Evolutionary conservation across 2,888 invertebrate genomes (phyloP).

Genomic region (Chironomus tentans): DNA sequence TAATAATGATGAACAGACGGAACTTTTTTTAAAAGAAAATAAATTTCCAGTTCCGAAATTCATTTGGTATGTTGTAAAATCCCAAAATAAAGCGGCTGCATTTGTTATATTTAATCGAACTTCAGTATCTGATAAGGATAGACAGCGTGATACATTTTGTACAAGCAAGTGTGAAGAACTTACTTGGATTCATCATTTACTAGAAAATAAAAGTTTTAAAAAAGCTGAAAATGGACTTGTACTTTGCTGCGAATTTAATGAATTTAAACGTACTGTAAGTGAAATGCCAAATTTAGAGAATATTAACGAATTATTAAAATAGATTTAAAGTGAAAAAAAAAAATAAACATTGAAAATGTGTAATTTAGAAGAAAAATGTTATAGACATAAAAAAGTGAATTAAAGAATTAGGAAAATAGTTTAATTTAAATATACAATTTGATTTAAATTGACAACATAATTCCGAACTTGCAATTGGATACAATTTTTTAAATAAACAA

Average conservation of each 20-base stretch:
- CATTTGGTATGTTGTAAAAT: conserved; percentile 33
- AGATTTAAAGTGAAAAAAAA: not conserved
- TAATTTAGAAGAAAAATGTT: no score
- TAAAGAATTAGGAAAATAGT: no score
- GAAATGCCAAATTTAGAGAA: conserved; percentile 22
- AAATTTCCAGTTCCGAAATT: conserved; percentile 34
- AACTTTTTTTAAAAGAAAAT: conserved; percentile 32
- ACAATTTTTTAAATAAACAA: no score
- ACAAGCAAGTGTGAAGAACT: conserved; percentile 32
- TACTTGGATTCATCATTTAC: conserved; percentile 31
- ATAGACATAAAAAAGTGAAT: not conserved
- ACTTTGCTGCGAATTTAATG: conserved; percentile 26
- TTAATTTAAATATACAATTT: no score
- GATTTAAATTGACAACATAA: no score
- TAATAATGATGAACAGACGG: conserved; percentile 29
- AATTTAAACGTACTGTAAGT: conserved; percentile 22
- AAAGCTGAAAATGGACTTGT: conserved; percentile 22
- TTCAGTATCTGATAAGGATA: conserved; percentile 27
- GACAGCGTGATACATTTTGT: conserved; percentile 30
- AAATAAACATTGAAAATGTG: no score
- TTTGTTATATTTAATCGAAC: conserved; percentile 34
- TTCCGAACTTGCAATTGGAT: no score
- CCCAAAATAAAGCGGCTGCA: conserved; percentile 30
- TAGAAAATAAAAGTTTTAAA: conserved; percentile 13
- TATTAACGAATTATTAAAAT: conserved; percentile 20